Evolutionary conservation across 2,113 vertebrate genomes (phyloP), one percentile per base, ranked within the genome.

Genomic region (Menura novaehollandiae): DNA sequence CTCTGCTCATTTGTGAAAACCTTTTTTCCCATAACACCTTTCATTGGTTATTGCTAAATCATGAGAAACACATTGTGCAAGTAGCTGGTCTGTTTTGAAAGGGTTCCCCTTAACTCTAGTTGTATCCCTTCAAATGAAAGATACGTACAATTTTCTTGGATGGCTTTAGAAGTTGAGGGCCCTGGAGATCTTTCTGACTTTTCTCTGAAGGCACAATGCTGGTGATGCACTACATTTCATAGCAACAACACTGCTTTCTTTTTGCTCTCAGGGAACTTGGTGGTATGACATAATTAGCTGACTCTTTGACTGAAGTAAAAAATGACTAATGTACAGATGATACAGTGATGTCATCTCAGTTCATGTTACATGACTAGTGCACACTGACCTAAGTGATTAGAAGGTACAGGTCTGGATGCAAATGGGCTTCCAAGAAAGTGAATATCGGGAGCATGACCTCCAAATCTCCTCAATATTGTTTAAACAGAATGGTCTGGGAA

Each of bases 281-380:
- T 33, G n/a, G 3, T n/a, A 13, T 37, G 9, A 58, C 19, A 44
- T 32, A 53, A 58, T 58, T n/a, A 43, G 15, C 4, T 44, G 21
- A 18, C 5, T 9, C 9, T 71, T 62, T 59, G 27, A 68, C 13
- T 32, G 46, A 59, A 43, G 8, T 17, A 62, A 66, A 85, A 78
- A 62, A 7, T 62, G 41, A 27, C 6, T 55, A 3, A n/a, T 0
- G 4, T 32, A 24, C 15, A n/a, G 20, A 46, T 26, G n/a, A 49
- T 23, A 13, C 10, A 43, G 18, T 24, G 27, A 56, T 1, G 1
- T 2, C 27, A 33, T 23, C 82, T 76, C 30, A 60, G 23, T 19
- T 24, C 18, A 7, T 11, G 19, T 44, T 2, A 4, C 26, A 41
- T 33, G 5, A 19, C 7, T 26, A 43, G 23, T 1, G 1, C 8